Base-by-base conservation (phyloP, 2,113 vertebrate genomes). In the Spea multiplicata region DNA sequence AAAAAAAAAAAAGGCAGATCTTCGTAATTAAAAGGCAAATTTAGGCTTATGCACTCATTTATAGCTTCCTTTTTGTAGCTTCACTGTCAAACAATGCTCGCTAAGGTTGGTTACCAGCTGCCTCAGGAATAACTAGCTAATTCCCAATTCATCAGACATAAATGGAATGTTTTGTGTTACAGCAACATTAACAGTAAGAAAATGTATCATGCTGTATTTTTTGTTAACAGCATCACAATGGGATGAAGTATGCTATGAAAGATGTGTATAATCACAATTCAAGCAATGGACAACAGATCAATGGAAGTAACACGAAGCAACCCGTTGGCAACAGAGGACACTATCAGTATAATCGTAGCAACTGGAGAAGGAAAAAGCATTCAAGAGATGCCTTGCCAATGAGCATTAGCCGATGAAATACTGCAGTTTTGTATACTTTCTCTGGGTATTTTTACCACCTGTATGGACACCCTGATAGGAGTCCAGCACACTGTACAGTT, bases 301-400 rank as follows among this genome's bases (percentile, higher is more conserved):
- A 90, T 73, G 82, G 76, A 82, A 84, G 91, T 70, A 83, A 88
- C 4, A 89, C 89, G 85, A 92, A 91, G 65, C 92, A 92, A 55
- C 89, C 91, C 0, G 86, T 90, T 82, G 90, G 89, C 81, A 93
- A 91, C 88, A 85, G 93, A 76, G 95, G 93, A 80, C 94, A 95
- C 82, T 93, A 94, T 64, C 95, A 97, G 86, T 95, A 95, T 81
- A 95, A 94, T 90, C 96, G 95, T 74, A 95, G 91, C 73, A 94
- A 93, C 81, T 97, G 94, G 94, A 91, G 96, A 44, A 95, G 95
- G 85, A 94, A 94, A 84, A 99, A 97, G 87, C 92, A 93, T 81
- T 71, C 84, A 0, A 91, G 95, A 88, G 96, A 97, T 88, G 95
- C 90, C 86, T 93, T 97, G 53, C 96, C 95, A 0, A 94, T 96